Conservation (phyloP, 2,888 invertebrate species). For the Craniophora ligustri region DNA sequence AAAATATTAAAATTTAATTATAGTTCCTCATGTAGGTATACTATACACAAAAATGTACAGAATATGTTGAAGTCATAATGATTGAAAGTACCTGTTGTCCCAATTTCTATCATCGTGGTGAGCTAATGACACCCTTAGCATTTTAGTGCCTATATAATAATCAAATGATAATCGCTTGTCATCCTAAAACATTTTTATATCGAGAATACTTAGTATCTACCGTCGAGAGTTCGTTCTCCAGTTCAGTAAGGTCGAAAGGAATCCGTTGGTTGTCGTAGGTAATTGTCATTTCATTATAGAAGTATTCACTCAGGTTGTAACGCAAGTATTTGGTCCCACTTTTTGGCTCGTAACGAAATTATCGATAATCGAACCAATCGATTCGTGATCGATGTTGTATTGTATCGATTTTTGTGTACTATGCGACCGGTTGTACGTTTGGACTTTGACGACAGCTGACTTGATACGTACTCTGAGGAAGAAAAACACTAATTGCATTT, state of each 20-base stretch:
- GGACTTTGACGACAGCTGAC: constrained; percentile 39
- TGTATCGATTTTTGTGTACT: constrained; percentile 58
- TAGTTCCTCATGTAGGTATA: too few species aligned
- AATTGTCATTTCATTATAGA: constrained; percentile 88
- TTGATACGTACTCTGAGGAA: too few species aligned
- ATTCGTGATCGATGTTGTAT: constrained; percentile 73
- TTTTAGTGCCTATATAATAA: too few species aligned
- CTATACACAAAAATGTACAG: too few species aligned
- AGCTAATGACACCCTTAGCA: too few species aligned
- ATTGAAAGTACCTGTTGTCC: too few species aligned
- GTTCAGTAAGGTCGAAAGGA: constrained; percentile 63
- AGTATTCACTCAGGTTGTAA: constrained; percentile 75
- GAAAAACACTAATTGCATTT: too few species aligned
- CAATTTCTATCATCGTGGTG: too few species aligned
- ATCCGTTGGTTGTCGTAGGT: constrained; percentile 73
- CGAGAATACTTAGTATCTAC: constrained; percentile 60
- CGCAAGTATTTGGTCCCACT: constrained; percentile 71
- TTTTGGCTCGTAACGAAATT: constrained; percentile 80
- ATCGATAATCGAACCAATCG: constrained; percentile 82
- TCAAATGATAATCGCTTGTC: too few species aligned
- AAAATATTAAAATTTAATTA: too few species aligned
- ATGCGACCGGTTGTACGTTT: constrained; percentile 40
- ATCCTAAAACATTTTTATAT: too few species aligned
- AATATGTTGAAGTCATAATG: too few species aligned
- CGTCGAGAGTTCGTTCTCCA: constrained; percentile 10